Evolutionary conservation across 2,888 invertebrate species (phyloP), one percentile per base, ranked within the genome.

Genomic region (Spodoptera exigua): DNA sequence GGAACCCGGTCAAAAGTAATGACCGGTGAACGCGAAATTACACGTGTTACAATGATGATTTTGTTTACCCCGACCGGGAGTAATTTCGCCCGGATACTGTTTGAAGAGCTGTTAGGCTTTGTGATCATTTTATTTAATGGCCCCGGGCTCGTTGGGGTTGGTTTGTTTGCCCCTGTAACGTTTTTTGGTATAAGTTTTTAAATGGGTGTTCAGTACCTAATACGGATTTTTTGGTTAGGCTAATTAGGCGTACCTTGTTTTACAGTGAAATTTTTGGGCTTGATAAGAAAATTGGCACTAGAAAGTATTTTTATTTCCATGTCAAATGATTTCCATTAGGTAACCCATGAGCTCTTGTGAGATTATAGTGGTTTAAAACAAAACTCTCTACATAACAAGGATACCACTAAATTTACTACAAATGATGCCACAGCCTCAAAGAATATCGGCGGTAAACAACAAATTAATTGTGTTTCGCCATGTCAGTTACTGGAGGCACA

Each of bases 11-110:
- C 83, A 83, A 85, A 91, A 90, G 91, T 92, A 91, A 93, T 89
- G 91, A 85, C 86, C 89, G 89, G 88, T 88, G 89, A 88, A 89
- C 83, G 86, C 82, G 86, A 89, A 89, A 90, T 91, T 91, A 91
- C 92, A 90, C 90, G 89, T 91, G 90, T 89, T 86, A 91, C 91
- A 89, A 92, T 91, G 89, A 90, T 90, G 86, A 88, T 89, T 82
- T 83, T 88, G 91, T 90, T 91, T 89, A 89, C 89, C 84, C 86
- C 80, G 73, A 54, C 64, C 79, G 80, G 61, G 84, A 83, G 86
- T 85, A 87, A 87, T 90, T 86, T 81, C 70, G 70, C 68, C 83
- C 82, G 84, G 82, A 80, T 82, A 79, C 79, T 79, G 87, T 87
- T 88, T 89, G 89, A 87, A 89, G 89, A 87, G 89, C 83, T 81